Conservation (phyloP, 1,140 invertebrate species). For the Calliopsis andreniformis region DNA sequence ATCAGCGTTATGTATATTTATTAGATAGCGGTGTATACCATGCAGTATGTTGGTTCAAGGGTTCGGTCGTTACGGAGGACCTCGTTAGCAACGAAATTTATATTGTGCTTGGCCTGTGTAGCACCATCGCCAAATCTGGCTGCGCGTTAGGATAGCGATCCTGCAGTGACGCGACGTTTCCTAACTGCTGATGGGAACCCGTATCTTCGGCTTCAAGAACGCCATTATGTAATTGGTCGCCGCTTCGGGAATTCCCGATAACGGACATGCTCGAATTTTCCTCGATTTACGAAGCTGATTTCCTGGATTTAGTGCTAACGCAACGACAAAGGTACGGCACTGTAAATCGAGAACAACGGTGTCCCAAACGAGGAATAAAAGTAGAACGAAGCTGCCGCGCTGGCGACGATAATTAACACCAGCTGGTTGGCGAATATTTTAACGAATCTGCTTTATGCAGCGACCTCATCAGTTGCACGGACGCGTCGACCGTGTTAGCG, state of each 20-base stretch:
- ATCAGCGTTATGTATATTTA: constrained; percentile 41
- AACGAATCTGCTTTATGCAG: constrained; percentile 24
- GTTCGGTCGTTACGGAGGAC: constrained; percentile 38
- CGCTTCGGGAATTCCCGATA: not conserved
- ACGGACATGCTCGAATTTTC: not conserved
- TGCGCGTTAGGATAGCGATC: constrained; percentile 43
- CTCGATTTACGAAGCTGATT: not conserved
- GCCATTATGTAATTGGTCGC: constrained; percentile 35
- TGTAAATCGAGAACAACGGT: no score
- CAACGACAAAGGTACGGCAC: no score
- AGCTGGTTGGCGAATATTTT: constrained; percentile 5
- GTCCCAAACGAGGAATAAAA: not conserved
- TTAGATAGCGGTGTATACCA: constrained; percentile 38
- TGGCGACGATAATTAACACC: constrained; percentile 12
- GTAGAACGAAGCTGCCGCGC: not conserved
- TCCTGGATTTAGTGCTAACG: not conserved
- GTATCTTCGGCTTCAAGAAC: constrained; percentile 11
- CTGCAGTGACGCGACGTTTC: constrained; percentile 36
- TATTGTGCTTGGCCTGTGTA: constrained; percentile 14
- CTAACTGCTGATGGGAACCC: constrained; percentile 29
- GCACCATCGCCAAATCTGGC: constrained; percentile 37
- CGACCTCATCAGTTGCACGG: constrained; percentile 18
- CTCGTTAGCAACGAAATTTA: constrained; percentile 45
- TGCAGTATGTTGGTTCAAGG: constrained; percentile 46
- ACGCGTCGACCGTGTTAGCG: not conserved